phyloP scores from a whole-genome alignment of 2,797 vertebrate genomes.

The Crypturellus tataupa region DNA sequence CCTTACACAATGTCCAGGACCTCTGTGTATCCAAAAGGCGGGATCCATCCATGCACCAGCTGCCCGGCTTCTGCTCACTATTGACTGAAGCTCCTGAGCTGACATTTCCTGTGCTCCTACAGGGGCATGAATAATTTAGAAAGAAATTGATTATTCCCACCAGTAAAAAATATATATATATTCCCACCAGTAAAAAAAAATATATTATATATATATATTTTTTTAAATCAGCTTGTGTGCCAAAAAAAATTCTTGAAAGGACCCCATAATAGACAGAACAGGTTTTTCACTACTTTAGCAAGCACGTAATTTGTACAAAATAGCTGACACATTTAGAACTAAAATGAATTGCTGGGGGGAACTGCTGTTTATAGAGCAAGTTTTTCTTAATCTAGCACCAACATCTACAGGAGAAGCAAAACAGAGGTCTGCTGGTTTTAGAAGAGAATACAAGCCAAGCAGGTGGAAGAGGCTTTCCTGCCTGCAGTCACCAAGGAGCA shows the following conservation, averaged over 20 bases:
- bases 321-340: constrained; percentile 11
- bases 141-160: not conserved
- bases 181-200: not conserved
- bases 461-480: not conserved
- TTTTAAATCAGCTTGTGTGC: not conserved
- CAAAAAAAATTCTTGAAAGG: not conserved
- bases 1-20: not conserved
- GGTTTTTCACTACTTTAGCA: not conserved
- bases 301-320: not conserved
- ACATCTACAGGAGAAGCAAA: not conserved
- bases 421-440: not conserved
- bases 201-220: no score
- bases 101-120: not conserved
- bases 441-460: constrained; percentile 28
- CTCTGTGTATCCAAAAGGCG: not conserved
- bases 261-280: not conserved
- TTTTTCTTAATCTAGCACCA: not conserved
- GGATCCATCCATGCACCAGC: not conserved
- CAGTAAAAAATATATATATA: not conserved
- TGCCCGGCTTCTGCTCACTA: not conserved
- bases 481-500: not conserved
- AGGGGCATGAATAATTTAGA: not conserved
- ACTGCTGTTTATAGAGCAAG: not conserved
- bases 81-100: fast-evolving
- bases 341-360: constrained; percentile 17